Conservation (phyloP, 1,140 invertebrate species). For the Lepidurus apus region DNA sequence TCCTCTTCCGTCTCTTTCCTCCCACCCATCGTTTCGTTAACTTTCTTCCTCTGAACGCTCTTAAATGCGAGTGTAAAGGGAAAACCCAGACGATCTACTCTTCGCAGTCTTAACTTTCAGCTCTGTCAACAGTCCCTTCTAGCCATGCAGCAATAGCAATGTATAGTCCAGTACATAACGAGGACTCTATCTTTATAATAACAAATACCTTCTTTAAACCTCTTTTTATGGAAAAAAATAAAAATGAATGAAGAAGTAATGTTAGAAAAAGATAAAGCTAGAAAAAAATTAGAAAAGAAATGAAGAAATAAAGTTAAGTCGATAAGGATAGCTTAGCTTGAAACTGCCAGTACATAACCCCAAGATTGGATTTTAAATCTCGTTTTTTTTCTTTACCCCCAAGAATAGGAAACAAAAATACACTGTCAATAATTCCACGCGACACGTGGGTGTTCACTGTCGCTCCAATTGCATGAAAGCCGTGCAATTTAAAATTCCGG, state of each 20-base stretch:
- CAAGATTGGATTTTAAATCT: not conserved
- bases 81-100: not conserved
- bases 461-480: slow-evolving; percentile 13
- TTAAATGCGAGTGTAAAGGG: not conserved
- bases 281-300: not conserved
- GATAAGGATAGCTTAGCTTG: not conserved
- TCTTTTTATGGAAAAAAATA: not conserved
- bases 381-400: not conserved
- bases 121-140: not conserved
- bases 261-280: not conserved
- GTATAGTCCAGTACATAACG: too few relatives aligned
- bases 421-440: slow-evolving; percentile 3
- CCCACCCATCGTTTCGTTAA: not conserved
- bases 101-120: not conserved
- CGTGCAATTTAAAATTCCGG: not conserved
- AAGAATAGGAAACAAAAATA: not conserved
- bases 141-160: not conserved
- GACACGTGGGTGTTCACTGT: not conserved
- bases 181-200: too few relatives aligned
- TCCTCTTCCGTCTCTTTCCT: not conserved
- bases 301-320: not conserved
- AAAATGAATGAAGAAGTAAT: not conserved
- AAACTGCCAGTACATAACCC: not conserved
- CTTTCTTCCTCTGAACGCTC: not conserved
- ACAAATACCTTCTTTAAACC: not conserved